Conservation (phyloP, 2,113 vertebrate species). For the Sula dactylatra region DNA sequence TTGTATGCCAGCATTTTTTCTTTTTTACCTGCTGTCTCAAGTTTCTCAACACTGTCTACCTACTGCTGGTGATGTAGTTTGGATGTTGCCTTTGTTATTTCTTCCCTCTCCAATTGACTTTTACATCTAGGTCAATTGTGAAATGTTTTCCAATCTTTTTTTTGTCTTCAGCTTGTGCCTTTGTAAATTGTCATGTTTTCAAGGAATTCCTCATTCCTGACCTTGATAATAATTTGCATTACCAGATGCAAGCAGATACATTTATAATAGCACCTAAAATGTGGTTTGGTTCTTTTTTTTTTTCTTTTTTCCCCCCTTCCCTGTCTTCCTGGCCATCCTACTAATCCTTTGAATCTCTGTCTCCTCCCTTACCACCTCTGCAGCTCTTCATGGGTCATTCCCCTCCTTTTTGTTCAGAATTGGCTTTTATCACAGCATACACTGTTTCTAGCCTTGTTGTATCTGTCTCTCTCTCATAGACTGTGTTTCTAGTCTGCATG, state of each 20-base stretch:
- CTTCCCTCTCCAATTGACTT: neutral
- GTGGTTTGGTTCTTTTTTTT: neutral
- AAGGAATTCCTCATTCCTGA: neutral
- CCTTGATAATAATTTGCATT: neutral
- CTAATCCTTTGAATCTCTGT: neutral
- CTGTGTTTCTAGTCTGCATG: constrained; percentile 5
- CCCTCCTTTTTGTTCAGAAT: neutral
- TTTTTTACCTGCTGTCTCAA: neutral
- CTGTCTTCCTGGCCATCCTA: neutral
- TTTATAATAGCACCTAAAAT: neutral
- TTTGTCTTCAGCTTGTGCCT: neutral
- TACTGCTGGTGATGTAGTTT: neutral
- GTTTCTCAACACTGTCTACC: neutral
- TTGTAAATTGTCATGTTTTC: neutral
- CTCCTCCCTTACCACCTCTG: neutral
- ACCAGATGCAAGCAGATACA: neutral
- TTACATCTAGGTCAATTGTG: neutral
- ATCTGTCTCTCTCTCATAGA: neutral
- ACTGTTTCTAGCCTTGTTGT: neutral
- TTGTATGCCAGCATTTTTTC: neutral
- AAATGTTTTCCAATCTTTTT: neutral
- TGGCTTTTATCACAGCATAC: neutral
- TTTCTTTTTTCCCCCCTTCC: neutral
- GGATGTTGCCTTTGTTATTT: neutral
- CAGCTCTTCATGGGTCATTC: neutral